Percentiles rank a stretch among this genome's conserved stretches.
Conservation (phyloP, 2,113 vertebrate species). For the Scopus umbretta region DNA sequence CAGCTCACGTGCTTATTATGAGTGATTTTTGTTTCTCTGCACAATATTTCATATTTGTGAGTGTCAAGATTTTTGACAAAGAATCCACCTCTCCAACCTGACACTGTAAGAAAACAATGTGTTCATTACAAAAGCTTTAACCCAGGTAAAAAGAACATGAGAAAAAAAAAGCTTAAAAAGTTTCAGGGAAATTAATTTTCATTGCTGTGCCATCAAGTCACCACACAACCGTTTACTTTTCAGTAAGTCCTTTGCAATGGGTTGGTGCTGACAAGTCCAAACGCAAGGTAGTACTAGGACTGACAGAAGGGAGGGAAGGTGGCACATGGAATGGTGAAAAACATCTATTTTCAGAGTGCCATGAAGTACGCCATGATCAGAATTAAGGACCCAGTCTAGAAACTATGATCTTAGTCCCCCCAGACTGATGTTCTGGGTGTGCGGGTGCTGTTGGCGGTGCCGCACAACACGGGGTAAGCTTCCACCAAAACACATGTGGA, state of each 20-base stretch:
- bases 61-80: not conserved
- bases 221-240: rapidly evolving
- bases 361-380: rapidly evolving
- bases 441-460: not conserved
- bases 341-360: rapidly evolving
- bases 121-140: not conserved
- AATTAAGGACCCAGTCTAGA: not conserved
- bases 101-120: not conserved
- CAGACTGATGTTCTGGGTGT: rapidly evolving
- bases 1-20: not conserved
- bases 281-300: rapidly evolving
- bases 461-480: rapidly evolving
- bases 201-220: not conserved
- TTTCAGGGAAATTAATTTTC: not conserved
- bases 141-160: not conserved
- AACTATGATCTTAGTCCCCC: rapidly evolving
- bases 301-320: not conserved
- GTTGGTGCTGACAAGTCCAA: not conserved
- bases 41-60: not conserved
- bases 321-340: rapidly evolving
- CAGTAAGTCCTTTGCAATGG: not conserved
- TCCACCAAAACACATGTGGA: rapidly evolving
- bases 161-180: not conserved
- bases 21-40: not conserved
- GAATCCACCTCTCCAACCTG: not conserved